Percentiles rank a stretch among this genome's conserved stretches.
Evolutionary conservation across 2,888 invertebrate species (phyloP).

Genomic region (Helleia helle): DNA sequence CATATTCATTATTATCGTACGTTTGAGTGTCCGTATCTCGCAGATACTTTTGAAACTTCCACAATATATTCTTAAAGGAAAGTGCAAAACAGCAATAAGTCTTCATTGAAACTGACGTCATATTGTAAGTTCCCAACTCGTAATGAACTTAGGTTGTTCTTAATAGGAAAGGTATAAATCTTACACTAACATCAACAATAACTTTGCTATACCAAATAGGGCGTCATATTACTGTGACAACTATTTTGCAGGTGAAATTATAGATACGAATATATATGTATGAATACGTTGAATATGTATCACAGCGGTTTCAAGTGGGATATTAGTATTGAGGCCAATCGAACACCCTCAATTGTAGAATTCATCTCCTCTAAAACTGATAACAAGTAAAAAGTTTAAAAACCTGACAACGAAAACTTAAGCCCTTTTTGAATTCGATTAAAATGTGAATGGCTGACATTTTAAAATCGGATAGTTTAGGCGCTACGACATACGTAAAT

Average conservation of each 20-base stretch:
- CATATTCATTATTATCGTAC: not conserved
- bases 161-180: conserved; percentile 10
- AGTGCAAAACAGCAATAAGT: conserved; percentile 48
- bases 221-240: not conserved
- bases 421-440: too few relatives aligned
- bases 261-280: conserved; percentile 1
- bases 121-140: conserved; percentile 23
- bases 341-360: too few relatives aligned
- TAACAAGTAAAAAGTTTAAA: too few relatives aligned
- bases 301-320: too few relatives aligned
- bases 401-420: too few relatives aligned
- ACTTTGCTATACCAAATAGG: conserved; percentile 5
- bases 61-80: conserved; percentile 61
- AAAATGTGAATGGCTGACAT: too few relatives aligned
- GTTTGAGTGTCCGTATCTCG: not conserved
- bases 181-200: not conserved
- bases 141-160: conserved; percentile 22
- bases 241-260: conserved; percentile 5
- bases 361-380: too few relatives aligned
- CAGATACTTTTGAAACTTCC: conserved; percentile 28
- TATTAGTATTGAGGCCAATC: too few relatives aligned
- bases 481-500: too few relatives aligned
- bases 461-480: too few relatives aligned
- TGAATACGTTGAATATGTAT: too few relatives aligned
- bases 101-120: conserved; percentile 47